Base-by-base conservation (phyloP, 2,113 vertebrate genomes). In the Hirundichthys speculiger region DNA sequence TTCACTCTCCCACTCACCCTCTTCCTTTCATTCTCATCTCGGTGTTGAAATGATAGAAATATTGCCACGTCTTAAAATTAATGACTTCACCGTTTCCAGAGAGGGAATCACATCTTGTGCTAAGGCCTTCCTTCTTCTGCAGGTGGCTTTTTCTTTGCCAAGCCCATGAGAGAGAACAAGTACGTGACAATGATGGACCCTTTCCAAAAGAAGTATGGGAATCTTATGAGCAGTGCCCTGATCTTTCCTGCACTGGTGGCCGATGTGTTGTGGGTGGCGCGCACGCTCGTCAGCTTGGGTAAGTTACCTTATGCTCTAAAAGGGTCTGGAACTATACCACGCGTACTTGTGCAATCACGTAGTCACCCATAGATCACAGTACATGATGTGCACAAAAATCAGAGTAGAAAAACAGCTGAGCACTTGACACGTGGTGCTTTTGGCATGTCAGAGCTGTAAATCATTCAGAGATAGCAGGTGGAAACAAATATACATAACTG, bases 141-240 rank as follows among this genome's bases (percentile, higher is more conserved):
- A 96, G 94, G 94, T 83, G 94, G 91, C 16, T 87, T 92, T 78
- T 94, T 95, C 88, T 96, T 95, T 50, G 93, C 92, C 46, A 93
- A 93, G 30, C 94, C 93, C n/a, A 94, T 95, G 93, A 92, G 93
- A 87, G 85, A 89, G 54, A 95, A 93, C 84, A 94, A 92, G 39
- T 95, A 94, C 0, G 1, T 95, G 73, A 95, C 93, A 0, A 88
- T 95, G 89, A 95, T 95, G 94, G 94, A 96, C 65, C 94, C 94
- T 0, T 91, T 95, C 67, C 94, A 95, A 58, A 80, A 91, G 73
- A 86, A 79, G 40, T 96, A 94, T 0, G 94, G 94, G 40, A 92
- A 93, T 1, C 1, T 72, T 34, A 81, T 95, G 87, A 90, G 86
- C 79, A 90, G 69, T 15, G 79, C 92, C 8, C 89, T 96, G 24